Base-by-base conservation (phyloP, 1,140 invertebrate genomes). In the Drosophila leontia region DNA sequence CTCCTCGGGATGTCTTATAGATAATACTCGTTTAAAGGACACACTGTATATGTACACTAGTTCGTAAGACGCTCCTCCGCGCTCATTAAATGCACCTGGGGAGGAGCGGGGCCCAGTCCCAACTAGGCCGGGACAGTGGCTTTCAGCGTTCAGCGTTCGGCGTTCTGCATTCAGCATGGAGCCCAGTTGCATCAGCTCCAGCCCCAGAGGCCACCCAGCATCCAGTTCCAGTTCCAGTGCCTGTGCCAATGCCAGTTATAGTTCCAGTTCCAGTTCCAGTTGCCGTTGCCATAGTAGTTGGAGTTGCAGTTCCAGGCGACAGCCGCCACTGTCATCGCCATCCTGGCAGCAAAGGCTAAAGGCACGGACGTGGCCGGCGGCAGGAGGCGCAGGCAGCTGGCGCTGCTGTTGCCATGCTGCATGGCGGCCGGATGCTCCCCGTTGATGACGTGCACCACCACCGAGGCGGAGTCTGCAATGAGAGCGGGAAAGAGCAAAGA, bases 351-450 rank as follows among this genome's bases (percentile, higher is more conserved):
- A 72, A 80, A 57, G 55, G 67, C 77, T 78, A 68, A 88, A 90
- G 85, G 85, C 85, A 88, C 82, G 69, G 82, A 72, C 55, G 68
- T 81, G 74, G 69, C 62, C 8, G 60, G 57, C 15, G 55, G 57
- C 17, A 42, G 68, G 37, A 47, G 78, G 45, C 75, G 85, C 70
- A 85, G 70, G 75, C 78, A 82, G 83, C 79, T 91, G 69, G 93
- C 56, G 93, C 93, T 81, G 93, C 93, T 75, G 93, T 94, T 69
- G 93, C 94, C 74, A 94, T 96, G 92, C 92, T 96, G 96, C 95
- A 96, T 96, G 51, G 96, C 96, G 12, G 95, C 96, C 59, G 96
- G 96, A 92, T 96, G 94, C 91, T 96, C 96, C 5, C 95, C 96
- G 75, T 95, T 95, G 69, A 95, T 93, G 62, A 95, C 95, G 82